Base-by-base conservation (phyloP, 2,113 vertebrate genomes). In the Gavialis gangeticus region DNA sequence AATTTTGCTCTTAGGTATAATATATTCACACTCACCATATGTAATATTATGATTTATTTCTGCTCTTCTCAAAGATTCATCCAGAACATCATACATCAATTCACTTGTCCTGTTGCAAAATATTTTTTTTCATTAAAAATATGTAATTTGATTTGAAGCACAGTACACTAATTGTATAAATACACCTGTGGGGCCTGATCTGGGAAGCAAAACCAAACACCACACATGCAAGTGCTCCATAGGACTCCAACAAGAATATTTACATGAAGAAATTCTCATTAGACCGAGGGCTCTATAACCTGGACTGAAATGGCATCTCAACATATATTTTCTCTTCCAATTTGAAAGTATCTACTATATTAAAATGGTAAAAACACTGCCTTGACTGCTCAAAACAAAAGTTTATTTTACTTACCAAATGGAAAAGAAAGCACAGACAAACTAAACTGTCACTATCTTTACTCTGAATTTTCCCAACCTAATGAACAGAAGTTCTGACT, bases 1-100 rank as follows among this genome's bases (percentile, higher is more conserved):
- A 64, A 37, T 80, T 87, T 85, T 19, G 58, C 34, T 10, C 6
- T 37, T 27, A 30, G 82, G 69, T 62, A 90, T 17, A 92, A 96
- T 83, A 95, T 63, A 86, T 25, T 30, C 18, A 87, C 95, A 98
- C 97, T 79, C 95, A 99, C 99, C 99, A 58, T 99, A 99, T 46
- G 99, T 99, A 97, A 99, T 98, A 97, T 99, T 99, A 97, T 99
- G 99, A 97, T 99, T 99, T 97, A 99, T 99, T 97, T 99, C 99
- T n/a, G 99, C 99, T 98, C 99, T 98, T 97, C 98, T 98, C 97
- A 99, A 98, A 90, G 99, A 99, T 96, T 99, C 99, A 77, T 99
- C 99, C 54, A 99, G 98, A 95, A 99, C 99, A 84, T 99, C 99
- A 97, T 99, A 99, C 98, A 99, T 99, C 97, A 99, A 96, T 95